Evolutionary conservation across 2,113 vertebrate genomes (phyloP).

Genomic region (Agapornis roseicollis): DNA sequence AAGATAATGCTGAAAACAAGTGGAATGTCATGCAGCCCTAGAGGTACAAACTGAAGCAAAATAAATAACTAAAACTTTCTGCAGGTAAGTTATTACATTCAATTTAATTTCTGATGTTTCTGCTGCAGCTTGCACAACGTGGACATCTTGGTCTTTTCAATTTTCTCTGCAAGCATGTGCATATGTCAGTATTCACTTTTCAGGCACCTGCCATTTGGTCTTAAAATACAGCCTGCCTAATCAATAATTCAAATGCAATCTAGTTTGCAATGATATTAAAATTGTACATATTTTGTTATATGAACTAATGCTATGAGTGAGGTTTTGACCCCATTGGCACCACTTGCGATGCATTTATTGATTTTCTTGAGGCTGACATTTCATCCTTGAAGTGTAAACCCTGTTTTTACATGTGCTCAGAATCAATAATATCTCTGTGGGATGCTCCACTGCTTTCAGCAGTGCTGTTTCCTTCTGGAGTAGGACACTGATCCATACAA

Average conservation of each 20-base stretch:
- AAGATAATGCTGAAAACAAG: not conserved
- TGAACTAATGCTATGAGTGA: not conserved
- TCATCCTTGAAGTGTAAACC: not conserved
- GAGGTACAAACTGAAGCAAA: not conserved
- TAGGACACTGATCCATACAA: not conserved
- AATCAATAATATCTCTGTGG: not conserved
- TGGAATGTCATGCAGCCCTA: not conserved
- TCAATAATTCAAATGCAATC: constrained; percentile 5
- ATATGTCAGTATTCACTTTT: not conserved
- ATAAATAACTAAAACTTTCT: not conserved
- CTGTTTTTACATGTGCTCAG: not conserved
- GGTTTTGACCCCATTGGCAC: not conserved
- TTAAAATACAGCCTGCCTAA: not conserved
- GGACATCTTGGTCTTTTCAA: not conserved
- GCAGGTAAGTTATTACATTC: not conserved
- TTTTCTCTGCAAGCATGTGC: not conserved
- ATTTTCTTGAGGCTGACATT: not conserved
- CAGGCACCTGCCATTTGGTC: not conserved
- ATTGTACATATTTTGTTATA: not conserved
- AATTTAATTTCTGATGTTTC: not conserved
- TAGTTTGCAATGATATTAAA: not conserved
- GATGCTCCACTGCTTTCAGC: not conserved
- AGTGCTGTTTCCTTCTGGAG: not conserved
- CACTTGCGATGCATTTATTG: not conserved
- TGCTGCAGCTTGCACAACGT: not conserved